Conservation (phyloP, 2,888 invertebrate genomes). For the Euclidia mi region DNA sequence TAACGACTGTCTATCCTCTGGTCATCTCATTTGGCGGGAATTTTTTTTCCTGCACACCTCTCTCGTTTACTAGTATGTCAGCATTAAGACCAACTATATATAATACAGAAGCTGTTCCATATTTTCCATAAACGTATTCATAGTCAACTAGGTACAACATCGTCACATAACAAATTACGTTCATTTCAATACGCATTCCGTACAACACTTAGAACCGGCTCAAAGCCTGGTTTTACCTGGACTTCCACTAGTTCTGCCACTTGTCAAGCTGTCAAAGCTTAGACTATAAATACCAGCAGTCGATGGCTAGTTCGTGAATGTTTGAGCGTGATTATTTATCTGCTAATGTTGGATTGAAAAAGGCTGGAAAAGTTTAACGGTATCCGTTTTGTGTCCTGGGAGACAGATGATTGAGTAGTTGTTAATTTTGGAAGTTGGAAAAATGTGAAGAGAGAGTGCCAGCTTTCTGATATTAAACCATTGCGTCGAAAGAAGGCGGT, state of each 20-base stretch:
- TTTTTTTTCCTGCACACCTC: too few species aligned
- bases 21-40: too few species aligned
- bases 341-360: slow-evolving; percentile 29
- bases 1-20: too few species aligned
- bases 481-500: too few species aligned
- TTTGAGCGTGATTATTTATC: slow-evolving; percentile 39
- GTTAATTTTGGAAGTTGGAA: too few species aligned
- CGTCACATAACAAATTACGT: slow-evolving; percentile 7
- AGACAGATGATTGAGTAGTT: too few species aligned
- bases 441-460: too few species aligned
- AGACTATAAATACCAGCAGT: slow-evolving; percentile 35
- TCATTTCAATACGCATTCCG: slow-evolving; percentile 14
- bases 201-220: slow-evolving; percentile 20
- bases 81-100: too few species aligned
- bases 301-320: slow-evolving; percentile 20
- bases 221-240: slow-evolving; percentile 20
- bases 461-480: too few species aligned
- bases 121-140: slow-evolving; percentile 5
- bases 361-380: slow-evolving; percentile 9
- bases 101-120: neutral
- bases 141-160: slow-evolving; percentile 4
- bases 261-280: slow-evolving; percentile 36
- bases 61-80: too few species aligned
- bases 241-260: slow-evolving; percentile 30
- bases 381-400: neutral